Base-by-base conservation (phyloP, 2,797 vertebrate genomes). In the Sebastes taczanowskii region DNA sequence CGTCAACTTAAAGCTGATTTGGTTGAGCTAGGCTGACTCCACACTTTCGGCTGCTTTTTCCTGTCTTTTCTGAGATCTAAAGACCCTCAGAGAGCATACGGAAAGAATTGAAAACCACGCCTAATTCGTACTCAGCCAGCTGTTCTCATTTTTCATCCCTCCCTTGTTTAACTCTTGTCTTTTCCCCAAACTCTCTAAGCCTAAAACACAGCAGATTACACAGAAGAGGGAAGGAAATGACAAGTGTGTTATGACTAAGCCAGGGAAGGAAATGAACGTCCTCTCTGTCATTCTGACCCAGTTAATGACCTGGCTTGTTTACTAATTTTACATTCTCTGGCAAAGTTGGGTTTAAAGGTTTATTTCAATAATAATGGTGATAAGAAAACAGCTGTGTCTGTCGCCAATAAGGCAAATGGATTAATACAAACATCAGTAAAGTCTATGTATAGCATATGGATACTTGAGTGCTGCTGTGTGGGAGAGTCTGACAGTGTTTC, bases 171-270 rank as follows among this genome's bases (percentile, higher is more conserved):
- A 30, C 63, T 65, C 22, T 46, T 52, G 4, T 80, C 46, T 29
- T 25, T 42, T 27, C 35, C 14, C 25, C 42, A 82, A 77, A 85
- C 23, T 94, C 94, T 88, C 92, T 90, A 91, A 91, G 55, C 18
- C 76, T 7, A 62, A 30, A 29, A 78, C 20, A 42, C 5, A 66
- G 11, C 30, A 77, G 72, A 85, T 84, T 18, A 34, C 60, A 56
- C 16, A 52, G 64, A 81, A 25, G 35, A 58, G 7, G 2, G 42
- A 29, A 81, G 86, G 82, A 91, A 91, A 89, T 89, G 74, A 76
- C 32, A 14, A 74, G 29, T 22, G 11, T 7, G 56, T 75, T 13
- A n/a, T 35, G 53, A 67, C 30, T 5, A 52, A 69, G 22, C 9
- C 60, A 52, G 58, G 14, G 14, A 66, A 30, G 61, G 30, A 29